These are phyloP conservation scores for Bradypodion ventrale DNA, from an alignment of 2,797 vertebrate species.

Conservation along the genomic window DNA sequence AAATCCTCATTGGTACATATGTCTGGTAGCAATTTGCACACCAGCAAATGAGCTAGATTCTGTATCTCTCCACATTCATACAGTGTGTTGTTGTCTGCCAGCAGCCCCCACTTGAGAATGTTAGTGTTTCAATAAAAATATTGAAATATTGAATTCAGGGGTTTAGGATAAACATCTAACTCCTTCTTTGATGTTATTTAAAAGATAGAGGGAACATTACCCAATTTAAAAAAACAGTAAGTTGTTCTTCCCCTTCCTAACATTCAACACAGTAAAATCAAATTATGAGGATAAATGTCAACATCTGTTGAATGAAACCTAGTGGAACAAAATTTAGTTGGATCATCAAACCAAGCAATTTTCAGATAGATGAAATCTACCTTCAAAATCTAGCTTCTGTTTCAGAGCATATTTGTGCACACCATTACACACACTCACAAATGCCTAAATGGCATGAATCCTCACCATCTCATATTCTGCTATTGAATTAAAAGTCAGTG, in stretches of 20 bases:
- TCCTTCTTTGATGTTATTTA: not conserved
- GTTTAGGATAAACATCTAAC: not conserved
- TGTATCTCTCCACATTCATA: too few species aligned
- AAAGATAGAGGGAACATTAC: too few species aligned
- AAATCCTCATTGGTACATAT: too few species aligned
- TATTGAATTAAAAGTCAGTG: not conserved
- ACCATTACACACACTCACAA: not conserved
- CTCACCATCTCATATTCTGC: not conserved
- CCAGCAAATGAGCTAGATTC: too few species aligned
- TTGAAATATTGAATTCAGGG: too few species aligned
- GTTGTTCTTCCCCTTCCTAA: too few species aligned
- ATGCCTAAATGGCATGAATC: not conserved
- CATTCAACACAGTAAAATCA: not conserved
- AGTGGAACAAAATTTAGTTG: not conserved
- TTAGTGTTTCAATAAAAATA: too few species aligned
- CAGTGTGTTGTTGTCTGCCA: too few species aligned
- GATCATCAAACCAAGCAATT: not conserved
- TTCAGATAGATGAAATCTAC: not conserved
- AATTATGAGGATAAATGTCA: not conserved
- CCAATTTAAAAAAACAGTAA: too few species aligned
- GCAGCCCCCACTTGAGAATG: too few species aligned
- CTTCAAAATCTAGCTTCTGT: not conserved
- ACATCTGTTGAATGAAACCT: not conserved
- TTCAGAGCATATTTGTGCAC: slow-evolving; percentile 5
- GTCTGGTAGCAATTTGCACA: too few species aligned